Percentiles rank a stretch among this genome's conserved stretches.
phyloP scores from a whole-genome alignment of 2,797 vertebrate species.

The Darevskia mixta region DNA sequence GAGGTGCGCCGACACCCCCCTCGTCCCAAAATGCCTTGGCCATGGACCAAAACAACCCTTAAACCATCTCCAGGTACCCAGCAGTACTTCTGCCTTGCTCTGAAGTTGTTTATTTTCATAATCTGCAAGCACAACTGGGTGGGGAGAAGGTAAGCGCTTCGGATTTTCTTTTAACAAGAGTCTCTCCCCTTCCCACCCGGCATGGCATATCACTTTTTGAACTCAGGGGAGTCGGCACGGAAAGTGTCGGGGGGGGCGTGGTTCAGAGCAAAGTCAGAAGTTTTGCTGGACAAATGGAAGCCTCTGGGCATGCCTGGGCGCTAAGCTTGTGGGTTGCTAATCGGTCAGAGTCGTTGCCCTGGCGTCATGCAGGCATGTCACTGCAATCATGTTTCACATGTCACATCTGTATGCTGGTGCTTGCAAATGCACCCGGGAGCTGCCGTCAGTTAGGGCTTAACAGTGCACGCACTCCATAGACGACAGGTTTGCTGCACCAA shows the following conservation, averaged over 20 bases:
- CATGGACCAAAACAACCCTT: background rate
- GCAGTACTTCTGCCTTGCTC: background rate
- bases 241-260: background rate
- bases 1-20: background rate
- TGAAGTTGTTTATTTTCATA: background rate
- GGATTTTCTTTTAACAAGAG: background rate
- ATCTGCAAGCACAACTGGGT: background rate
- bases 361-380: background rate
- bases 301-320: too few relatives aligned
- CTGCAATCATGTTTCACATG: background rate
- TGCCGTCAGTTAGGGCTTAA: background rate
- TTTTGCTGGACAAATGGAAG: background rate
- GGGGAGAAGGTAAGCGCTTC: background rate
- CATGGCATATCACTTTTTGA: background rate
- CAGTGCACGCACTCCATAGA: too few relatives aligned
- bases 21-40: too few relatives aligned
- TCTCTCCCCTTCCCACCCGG: background rate
- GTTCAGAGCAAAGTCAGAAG: background rate
- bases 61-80: background rate
- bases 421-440: background rate
- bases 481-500: background rate
- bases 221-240: too few relatives aligned
- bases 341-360: background rate
- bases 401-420: background rate
- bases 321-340: background rate